Base-by-base conservation (phyloP, 2,113 vertebrate genomes). In the Terrapene triunguis region DNA sequence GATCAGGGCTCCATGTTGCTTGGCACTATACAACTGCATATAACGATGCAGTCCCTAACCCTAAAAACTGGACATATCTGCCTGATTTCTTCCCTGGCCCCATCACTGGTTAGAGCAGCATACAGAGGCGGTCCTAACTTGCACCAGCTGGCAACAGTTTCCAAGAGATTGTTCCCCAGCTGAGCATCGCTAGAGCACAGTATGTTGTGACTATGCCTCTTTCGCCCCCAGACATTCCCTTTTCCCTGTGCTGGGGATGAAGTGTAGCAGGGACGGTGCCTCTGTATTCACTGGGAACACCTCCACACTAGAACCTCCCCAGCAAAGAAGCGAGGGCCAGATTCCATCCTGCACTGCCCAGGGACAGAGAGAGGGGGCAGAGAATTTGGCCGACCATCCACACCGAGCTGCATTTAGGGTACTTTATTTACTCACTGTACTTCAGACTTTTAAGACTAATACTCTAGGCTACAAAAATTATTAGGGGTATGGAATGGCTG, bases 21-120 rank as follows among this genome's bases (percentile, higher is more conserved):
- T 13, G 80, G 19, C 50, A 42, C 25, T 0, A 0, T 27, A 17
- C 1, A 80, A 1, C 0, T 92, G 35, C 19, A 24, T 21, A 42
- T 6, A 3, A 27, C 93, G 65, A 32, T 2, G 8, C 35, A 78
- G 8, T 8, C 6, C 0, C 59, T 69, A 38, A 6, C 24, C 51
- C 35, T 48, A 86, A 88, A 62, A 84, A 62, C 87, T 69, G 69
- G 2, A 32, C 57, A 24, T 85, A 16, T 14, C 35, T 38, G n/a
- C 17, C n/a, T n/a, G 12, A 48, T 54, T 78, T 82, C 55, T 32
- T 84, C 69, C 13, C 81, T 51, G 51, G 14, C 8, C 42, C 17
- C 29, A 5, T 35, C 47, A 53, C 32, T 24, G 32, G 32, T 51
- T n/a, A 53, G 48, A 53, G 19, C 48, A n/a, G 48, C 32, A 11